Conservation (phyloP, 2,888 invertebrate genomes). For the Eupeodes luniger region DNA sequence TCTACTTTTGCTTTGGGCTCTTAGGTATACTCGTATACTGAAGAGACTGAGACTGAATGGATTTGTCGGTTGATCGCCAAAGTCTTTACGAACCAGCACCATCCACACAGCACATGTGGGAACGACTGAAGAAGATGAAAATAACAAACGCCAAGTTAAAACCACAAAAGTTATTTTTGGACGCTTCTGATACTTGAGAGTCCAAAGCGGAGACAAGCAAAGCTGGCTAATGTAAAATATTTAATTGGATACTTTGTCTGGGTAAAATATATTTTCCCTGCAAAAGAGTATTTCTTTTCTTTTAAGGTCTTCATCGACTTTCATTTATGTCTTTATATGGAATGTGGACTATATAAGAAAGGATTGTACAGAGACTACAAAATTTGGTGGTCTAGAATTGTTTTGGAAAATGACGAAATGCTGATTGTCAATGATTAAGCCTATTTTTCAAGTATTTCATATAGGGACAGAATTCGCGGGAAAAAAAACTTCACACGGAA, state of each 20-base stretch:
- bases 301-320: constrained; percentile 58
- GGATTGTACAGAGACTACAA: constrained; percentile 47
- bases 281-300: constrained; percentile 13
- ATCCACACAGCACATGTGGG: constrained; percentile 24
- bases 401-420: background rate
- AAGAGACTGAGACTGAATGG: constrained; percentile 50
- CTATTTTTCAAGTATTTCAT: background rate
- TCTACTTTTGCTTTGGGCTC: constrained; percentile 4
- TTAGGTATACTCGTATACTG: too few species aligned
- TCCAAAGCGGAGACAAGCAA: background rate
- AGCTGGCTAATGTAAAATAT: constrained; percentile 58
- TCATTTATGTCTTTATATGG: background rate
- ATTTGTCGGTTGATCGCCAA: constrained; percentile 72
- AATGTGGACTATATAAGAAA: too few species aligned
- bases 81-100: constrained; percentile 43
- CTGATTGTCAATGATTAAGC: too few species aligned
- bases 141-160: constrained; percentile 12
- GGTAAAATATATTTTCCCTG: constrained; percentile 49
- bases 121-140: background rate
- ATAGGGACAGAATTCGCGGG: too few species aligned
- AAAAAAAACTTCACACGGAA: too few species aligned
- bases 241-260: constrained; percentile 76
- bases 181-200: background rate
- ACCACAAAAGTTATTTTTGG: constrained; percentile 65
- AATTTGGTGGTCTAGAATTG: background rate